Percentiles rank a stretch among this genome's conserved stretches.
phyloP scores from a whole-genome alignment of 1,140 invertebrate species.

The Ostrea edulis region DNA sequence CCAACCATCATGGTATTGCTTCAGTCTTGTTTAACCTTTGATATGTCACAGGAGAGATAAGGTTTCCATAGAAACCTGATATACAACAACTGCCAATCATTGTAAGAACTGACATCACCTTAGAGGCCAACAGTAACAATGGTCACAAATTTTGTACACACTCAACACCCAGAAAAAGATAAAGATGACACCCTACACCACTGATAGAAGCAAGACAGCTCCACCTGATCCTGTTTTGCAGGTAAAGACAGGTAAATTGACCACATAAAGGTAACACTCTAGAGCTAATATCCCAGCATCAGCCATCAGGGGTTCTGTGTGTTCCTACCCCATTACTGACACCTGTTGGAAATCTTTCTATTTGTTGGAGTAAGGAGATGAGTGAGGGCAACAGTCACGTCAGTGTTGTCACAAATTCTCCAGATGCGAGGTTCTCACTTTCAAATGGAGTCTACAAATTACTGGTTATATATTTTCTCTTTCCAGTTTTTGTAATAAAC shows the following conservation, averaged over 20 bases:
- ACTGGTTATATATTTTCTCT: background rate
- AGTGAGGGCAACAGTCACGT: conserved; percentile 29
- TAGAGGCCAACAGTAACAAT: background rate
- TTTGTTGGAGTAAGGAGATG: background rate
- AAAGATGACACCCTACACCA: background rate
- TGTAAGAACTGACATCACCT: conserved; percentile 11
- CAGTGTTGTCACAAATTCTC: conserved; percentile 6
- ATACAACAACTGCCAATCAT: background rate
- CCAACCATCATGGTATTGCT: background rate
- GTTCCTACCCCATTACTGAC: conserved; percentile 5
- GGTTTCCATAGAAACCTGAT: background rate
- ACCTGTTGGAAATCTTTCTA: conserved; percentile 4
- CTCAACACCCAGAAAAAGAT: background rate
- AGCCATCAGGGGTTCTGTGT: background rate
- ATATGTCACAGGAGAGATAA: conserved; percentile 12
- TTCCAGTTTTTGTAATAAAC: background rate
- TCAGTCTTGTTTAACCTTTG: conserved; percentile 2
- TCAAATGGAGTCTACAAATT: background rate
- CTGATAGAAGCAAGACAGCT: background rate
- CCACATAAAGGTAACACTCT: conserved; percentile 24
- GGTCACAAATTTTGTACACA: conserved; percentile 13
- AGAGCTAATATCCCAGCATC: conserved; percentile 27
- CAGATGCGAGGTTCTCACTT: conserved; percentile 18
- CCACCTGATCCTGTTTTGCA: background rate
- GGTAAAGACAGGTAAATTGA: conserved; percentile 16